Evolutionary conservation across 1,140 invertebrate species (phyloP).

Genomic region (Tachypleus tridentatus): DNA sequence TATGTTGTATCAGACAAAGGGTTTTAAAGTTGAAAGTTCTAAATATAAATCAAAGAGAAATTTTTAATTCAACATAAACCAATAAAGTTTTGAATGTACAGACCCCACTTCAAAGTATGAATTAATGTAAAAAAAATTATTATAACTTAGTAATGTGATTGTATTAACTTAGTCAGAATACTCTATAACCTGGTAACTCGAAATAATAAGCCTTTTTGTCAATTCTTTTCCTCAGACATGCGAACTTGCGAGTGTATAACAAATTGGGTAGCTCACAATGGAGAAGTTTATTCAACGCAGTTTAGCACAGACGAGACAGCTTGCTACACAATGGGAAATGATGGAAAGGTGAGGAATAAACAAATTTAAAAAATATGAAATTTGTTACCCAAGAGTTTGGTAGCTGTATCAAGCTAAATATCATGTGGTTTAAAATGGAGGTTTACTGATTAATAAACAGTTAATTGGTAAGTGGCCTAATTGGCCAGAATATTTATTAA

Average conservation of each 20-base stretch:
- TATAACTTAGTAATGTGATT: neutral
- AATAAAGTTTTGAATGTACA: too few species aligned
- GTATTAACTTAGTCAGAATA: neutral
- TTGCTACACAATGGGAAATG: conserved; percentile 44
- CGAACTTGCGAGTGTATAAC: conserved; percentile 45
- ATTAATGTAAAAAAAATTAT: too few species aligned
- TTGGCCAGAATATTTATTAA: too few species aligned
- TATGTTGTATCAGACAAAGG: too few species aligned
- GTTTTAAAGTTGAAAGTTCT: too few species aligned
- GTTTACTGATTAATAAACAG: too few species aligned
- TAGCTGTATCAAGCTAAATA: too few species aligned
- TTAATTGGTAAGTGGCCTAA: too few species aligned
- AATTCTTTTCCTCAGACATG: conserved; percentile 32
- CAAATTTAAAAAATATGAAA: neutral
- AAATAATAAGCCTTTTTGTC: neutral
- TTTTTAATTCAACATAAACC: too few species aligned
- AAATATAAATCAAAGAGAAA: too few species aligned
- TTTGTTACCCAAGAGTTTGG: neutral
- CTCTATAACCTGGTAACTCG: neutral
- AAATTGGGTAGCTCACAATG: conserved; percentile 40
- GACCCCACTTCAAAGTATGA: too few species aligned
- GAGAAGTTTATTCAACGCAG: conserved; percentile 42
- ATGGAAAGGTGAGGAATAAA: conserved; percentile 37
- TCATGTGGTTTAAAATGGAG: too few species aligned
- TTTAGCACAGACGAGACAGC: conserved; percentile 44